A percentile compares a stretch with the other conserved stretches of the same genome.
Conservation (phyloP, 2,888 invertebrate genomes). For the Platynereis dumerilii region DNA sequence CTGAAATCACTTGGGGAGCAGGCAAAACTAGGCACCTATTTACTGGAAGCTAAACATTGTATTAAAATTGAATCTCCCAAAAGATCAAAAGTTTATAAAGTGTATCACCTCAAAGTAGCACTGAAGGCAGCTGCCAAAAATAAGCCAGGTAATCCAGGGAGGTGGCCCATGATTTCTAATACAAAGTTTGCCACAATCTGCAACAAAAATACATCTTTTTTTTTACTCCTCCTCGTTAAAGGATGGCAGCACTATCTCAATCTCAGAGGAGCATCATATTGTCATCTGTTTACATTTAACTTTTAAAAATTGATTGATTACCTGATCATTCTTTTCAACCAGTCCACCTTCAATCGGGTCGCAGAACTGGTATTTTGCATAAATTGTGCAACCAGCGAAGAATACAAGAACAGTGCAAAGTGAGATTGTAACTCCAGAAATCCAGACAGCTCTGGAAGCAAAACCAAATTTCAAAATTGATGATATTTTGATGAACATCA, state of each 20-base stretch:
- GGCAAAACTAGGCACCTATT: too few species aligned
- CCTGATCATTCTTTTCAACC: conserved; percentile 35
- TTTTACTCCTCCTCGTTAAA: background rate
- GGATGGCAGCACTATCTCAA: background rate
- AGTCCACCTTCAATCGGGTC: conserved; percentile 32
- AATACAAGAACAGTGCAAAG: conserved; percentile 28
- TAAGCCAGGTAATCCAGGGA: conserved; percentile 20
- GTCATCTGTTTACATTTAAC: too few species aligned
- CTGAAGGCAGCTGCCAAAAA: conserved; percentile 21
- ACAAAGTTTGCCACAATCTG: conserved; percentile 22
- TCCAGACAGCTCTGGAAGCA: conserved; percentile 27
- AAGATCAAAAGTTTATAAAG: too few species aligned
- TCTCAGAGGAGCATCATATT: too few species aligned
- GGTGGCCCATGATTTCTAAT: conserved; percentile 15
- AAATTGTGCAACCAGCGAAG: conserved; percentile 41
- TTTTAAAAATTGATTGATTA: conserved; percentile 11
- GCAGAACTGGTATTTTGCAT: conserved; percentile 37
- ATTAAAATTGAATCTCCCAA: too few species aligned
- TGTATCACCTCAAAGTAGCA: conserved; percentile 66
- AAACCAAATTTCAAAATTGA: too few species aligned
- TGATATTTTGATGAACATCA: too few species aligned
- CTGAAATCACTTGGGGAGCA: too few species aligned
- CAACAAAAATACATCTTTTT: background rate
- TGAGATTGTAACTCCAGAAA: conserved; percentile 15
- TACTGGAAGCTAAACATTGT: too few species aligned